Evolutionary conservation across 2,888 invertebrate genomes (phyloP), one percentile per base, ranked within the genome.

Genomic region (Chalcosyrphus nemorum): DNA sequence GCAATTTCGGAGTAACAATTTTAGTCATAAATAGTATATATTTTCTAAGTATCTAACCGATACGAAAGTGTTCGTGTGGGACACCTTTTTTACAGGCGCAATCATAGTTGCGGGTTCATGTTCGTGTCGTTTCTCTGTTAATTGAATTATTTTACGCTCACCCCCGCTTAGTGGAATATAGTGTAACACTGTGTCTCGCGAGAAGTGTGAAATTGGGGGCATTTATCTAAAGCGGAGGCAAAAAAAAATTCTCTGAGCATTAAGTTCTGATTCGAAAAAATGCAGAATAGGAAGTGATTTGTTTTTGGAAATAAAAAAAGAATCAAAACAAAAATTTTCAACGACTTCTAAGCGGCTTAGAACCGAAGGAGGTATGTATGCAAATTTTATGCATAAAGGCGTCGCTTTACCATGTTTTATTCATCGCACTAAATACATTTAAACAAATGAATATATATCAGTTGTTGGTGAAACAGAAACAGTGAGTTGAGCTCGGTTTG

Each of bases 101-200:
- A 35, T 70, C 24, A 57, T 9, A 41, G 56, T 27, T 38, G 54
- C 70, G 63, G 56, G 50, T 57, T 63, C 47, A 63, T 52, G 47
- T 76, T 63, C 57, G 54, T 68, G 59, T 27, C n/a, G 41, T 21
- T 72, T 32, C 11, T 68, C 15, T 59, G 35, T 54, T 61, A 66
- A 81, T 71, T 81, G 19, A 65, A 70, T 77, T 59, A 66, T 59
- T 59, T 59, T 15, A 43, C 52, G 43, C 29, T 43, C 35, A 29
- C 35, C 27, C 56, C 32, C 27, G 47, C 41, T 54, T 43, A 41
- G 35, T 50, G 6, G 13, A 13, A 43, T 35, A 54, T 56, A 71
- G 74, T 80, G 59, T 61, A 43, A 38, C 19, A 32, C n/a, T 11
- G 45, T 66, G 32, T 54, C 15, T 43, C 32, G n/a, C 41, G 32